Base-by-base conservation (phyloP, 2,797 vertebrate genomes). In the Lindbergichthys nudifrons region DNA sequence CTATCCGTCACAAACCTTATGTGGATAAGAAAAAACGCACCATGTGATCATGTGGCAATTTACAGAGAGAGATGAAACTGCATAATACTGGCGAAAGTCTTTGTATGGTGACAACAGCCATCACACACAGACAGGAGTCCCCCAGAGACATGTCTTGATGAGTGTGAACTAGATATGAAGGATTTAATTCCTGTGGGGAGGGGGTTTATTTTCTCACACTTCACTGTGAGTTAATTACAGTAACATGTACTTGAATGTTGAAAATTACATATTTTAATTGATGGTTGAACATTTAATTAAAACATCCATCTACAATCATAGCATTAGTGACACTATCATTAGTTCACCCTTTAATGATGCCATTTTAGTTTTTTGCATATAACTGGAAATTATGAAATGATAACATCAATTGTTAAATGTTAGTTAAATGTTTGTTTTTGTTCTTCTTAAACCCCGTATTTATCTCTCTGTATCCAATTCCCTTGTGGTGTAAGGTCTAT, bases 381-480 rank as follows among this genome's bases (percentile, higher is more conserved):
- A 75, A 47, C 18, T 53, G n/a, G 3, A 41, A 59, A 67, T 64
- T 58, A 30, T 46, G 45, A 77, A 79, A 80, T 79, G 39, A 79
- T 76, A 62, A 73, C 75, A 79, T 85, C 56, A 77, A 51, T 74
- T 39, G 30, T 79, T 82, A 80, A n/a, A n/a, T n/a, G n/a, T n/a
- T n/a, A 86, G 83, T 84, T 65, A 80, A 81, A 85, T 74, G 75
- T 78, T 79, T 64, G n/a, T 23, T 69, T 70, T 70, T 59, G 53
- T 43, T 48, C 65, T 41, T 46, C 65, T 62, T 64, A 62, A 81
- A 72, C 51, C 32, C 45, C 45, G 47, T 71, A 72, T 87, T 79
- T 79, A 74, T 90, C 66, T 84, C 52, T 86, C 66, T 74, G 70
- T 60, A 72, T 84, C 75, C 82, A 85, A 73, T 83, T 87, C 77